Evolutionary conservation across 1,140 invertebrate species (phyloP).

Genomic region (Eurosta solidaginis): DNA sequence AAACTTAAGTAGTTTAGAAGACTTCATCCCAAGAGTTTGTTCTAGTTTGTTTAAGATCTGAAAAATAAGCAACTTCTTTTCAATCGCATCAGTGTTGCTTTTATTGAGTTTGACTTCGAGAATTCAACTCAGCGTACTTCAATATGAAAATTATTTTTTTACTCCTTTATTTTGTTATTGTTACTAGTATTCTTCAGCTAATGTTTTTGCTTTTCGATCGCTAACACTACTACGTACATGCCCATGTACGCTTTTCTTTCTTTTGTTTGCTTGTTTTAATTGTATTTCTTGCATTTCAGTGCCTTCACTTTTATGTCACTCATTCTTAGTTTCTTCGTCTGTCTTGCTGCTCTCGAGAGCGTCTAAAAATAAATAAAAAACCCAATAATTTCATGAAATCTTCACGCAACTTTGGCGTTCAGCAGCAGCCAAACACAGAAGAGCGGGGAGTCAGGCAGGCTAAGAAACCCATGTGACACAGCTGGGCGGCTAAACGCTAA

Average conservation of each 20-base stretch:
- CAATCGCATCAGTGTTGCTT: no score
- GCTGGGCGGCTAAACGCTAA: background rate
- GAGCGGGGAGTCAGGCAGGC: no score
- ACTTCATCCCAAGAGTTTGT: no score
- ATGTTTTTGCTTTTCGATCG: background rate
- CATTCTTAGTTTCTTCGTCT: background rate
- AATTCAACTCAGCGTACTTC: no score
- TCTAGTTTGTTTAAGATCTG: no score
- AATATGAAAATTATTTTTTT: background rate
- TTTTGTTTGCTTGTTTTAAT: background rate
- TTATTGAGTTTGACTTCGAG: no score
- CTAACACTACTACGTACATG: background rate
- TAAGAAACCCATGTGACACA: background rate
- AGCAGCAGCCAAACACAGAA: no score
- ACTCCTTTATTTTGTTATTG: background rate
- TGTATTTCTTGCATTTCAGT: background rate
- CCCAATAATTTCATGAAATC: conserved; percentile 2
- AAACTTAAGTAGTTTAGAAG: no score
- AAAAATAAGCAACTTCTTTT: no score
- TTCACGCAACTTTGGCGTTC: background rate
- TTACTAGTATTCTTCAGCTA: background rate
- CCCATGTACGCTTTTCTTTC: background rate
- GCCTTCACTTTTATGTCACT: conserved; percentile 25
- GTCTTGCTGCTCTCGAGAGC: background rate
- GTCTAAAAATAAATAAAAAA: conserved; percentile 27